Evolutionary conservation across 30 jellyfish, hydroid and myxozoan genomes (phyloP), one percentile per base, ranked within the genome.

Genomic region (Mastigias papua): DNA sequence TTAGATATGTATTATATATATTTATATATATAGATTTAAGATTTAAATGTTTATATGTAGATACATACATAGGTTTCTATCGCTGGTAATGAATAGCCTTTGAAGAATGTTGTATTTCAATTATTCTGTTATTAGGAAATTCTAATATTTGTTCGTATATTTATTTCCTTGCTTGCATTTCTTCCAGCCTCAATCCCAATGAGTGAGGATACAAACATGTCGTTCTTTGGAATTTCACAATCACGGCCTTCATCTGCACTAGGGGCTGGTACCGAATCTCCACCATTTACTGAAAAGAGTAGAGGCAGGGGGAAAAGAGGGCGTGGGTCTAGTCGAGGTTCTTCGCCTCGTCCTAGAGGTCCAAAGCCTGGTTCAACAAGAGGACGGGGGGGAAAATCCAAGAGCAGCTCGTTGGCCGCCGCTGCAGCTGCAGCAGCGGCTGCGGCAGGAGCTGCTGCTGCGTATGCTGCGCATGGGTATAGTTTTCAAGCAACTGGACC

Each of bases 351-450:
- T 42, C 85, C 89, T 9, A 60, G 97, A 27, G 92, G 97, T 6
- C 76, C 92, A 20, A 69, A 80, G 64, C 80, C 95, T 19, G 91
- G 91, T 29, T 73, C 92, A 17, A 46, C 90, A 2, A 81, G 96
- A 32, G 97, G 99, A 19, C 96, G 96, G 33, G 97, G 99, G 7
- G 81, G 92, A 21, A 94, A 94, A 64, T 78, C 97, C 16, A 89
- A 79, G 65, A 82, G 92, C 21, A 97, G 96, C 31, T 85, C 97
- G 21, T 57, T 94, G 33, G 97, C 95, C 51, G 93, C 99, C 37
- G 98, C 97, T 62, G 99, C 99, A 6, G 99, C 99, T 15, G 97
- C 97, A 16, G 99, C 99, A 7, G 99, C 98, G 33, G 99, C 97
- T 31, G 97, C 97, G 21, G 99, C 99, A 1, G 99, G 96, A 2